phyloP scores from a whole-genome alignment of 2,113 vertebrate species.

The Hoplias malabaricus region DNA sequence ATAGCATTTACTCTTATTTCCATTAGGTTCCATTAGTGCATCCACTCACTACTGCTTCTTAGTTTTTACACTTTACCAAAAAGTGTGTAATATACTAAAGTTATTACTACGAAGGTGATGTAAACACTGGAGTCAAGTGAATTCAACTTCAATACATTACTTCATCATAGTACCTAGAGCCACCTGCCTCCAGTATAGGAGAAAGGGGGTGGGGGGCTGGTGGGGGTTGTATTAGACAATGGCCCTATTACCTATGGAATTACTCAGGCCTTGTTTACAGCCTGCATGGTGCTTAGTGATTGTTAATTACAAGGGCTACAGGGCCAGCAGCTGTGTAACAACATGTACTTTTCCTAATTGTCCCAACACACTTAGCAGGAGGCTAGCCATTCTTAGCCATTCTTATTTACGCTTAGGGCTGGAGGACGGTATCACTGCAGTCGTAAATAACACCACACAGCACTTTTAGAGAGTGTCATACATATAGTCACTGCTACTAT shows the following conservation, averaged over 20 bases:
- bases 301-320: conserved; percentile 47
- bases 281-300: conserved; percentile 8
- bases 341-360: conserved; percentile 44
- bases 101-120: neutral
- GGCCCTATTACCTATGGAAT: conserved; percentile 39
- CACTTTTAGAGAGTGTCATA: no score
- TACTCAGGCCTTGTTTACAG: conserved; percentile 38
- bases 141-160: no score
- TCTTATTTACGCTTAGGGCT: conserved; percentile 13
- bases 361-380: conserved; percentile 37
- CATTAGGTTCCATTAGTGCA: no score
- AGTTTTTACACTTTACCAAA: no score
- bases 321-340: conserved; percentile 34
- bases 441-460: no score
- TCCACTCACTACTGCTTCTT: no score
- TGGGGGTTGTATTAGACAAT: neutral
- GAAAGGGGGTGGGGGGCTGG: neutral
- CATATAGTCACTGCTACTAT: no score
- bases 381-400: conserved; percentile 9
- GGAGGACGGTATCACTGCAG: no score
- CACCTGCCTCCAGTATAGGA: conserved; percentile 46
- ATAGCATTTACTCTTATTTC: no score
- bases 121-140: neutral
- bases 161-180: neutral
- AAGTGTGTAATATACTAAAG: no score